These are phyloP conservation scores for Omphaloscelis lunosa DNA, from an alignment of 2,888 invertebrate genomes.

Conservation along the genomic window DNA sequence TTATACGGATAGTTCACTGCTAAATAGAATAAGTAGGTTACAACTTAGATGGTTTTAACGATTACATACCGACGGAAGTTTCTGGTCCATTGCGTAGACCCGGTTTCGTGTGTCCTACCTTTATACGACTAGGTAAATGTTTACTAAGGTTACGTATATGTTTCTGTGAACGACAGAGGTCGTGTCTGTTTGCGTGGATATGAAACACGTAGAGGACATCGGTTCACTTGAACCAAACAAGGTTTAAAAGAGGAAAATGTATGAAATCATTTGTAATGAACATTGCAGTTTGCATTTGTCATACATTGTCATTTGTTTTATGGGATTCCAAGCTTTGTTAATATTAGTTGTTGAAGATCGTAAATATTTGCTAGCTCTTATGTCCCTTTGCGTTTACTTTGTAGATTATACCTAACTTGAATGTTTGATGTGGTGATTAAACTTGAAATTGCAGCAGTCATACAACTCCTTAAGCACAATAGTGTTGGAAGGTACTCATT, in stretches of 20 bases:
- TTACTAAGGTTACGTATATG: slow-evolving; percentile 42
- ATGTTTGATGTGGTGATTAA: slow-evolving; percentile 14
- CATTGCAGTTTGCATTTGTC: slow-evolving; percentile 26
- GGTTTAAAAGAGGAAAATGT: slow-evolving; percentile 48
- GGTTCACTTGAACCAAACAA: slow-evolving; percentile 35
- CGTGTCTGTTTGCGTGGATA: slow-evolving; percentile 28
- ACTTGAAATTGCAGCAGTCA: not conserved
- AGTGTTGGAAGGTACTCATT: not conserved
- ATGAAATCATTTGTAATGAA: slow-evolving; percentile 30
- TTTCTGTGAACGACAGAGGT: slow-evolving; percentile 57
- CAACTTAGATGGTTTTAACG: not conserved
- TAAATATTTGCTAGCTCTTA: slow-evolving; percentile 29
- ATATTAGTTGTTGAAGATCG: slow-evolving; percentile 2
- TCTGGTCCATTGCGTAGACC: slow-evolving; percentile 8
- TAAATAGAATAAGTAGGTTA: not conserved
- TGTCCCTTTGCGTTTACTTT: slow-evolving; percentile 14
- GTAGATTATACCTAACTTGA: slow-evolving; percentile 14
- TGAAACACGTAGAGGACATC: slow-evolving; percentile 47
- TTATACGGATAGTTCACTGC: not conserved
- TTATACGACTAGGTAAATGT: slow-evolving; percentile 24
- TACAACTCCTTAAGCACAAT: not conserved
- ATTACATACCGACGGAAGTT: slow-evolving; percentile 10
- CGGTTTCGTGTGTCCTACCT: slow-evolving; percentile 18
- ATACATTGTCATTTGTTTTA: slow-evolving; percentile 46
- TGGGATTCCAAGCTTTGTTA: slow-evolving; percentile 23